Evolutionary conservation across 2,888 invertebrate species (phyloP), one percentile per base, ranked within the genome.

Genomic region (Reticulitermes lucifugus): DNA sequence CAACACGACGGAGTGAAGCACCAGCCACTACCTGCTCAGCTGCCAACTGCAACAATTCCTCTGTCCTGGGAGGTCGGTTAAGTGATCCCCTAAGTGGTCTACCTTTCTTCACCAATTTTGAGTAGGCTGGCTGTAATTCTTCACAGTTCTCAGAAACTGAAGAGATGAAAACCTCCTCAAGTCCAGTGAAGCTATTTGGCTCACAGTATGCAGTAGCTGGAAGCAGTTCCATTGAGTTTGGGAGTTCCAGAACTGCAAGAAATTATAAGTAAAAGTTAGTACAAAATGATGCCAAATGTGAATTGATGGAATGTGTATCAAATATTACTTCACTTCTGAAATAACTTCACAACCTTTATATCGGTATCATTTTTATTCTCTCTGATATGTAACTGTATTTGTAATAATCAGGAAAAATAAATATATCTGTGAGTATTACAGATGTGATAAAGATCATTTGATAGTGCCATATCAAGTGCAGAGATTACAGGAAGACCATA

Each of bases 1-100:
- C 84, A 51, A 84, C 86, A 55, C 41, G 71, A n/a, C 86, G 81
- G 70, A 84, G 51, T 43, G 86, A 86, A 25, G 35, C 55, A 65
- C 86, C 86, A 59, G 46, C 59, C 81, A 86, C 18, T 21, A 83
- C 83, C 51, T 22, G 83, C 46, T 73, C 83, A 25, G 71, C 71
- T 46, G 83, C 83, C 7, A 41, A 73, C 41, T 73, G 73, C 35
- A 73, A 41, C 21, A 41, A 41, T 73, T 73, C 73, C 35, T 73
- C 73, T 73, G 73, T 73, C 35, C 73, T 73, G 10, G 10, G 35
- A 29, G 21, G 41, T 73, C 73, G 9, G 41, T 29, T 73, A 7
- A 10, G 35, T 73, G 35, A 35, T 29, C 73, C 73, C 21, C 41
- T 7, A 35, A 41, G 41, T 18, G 14, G 29, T 41, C 41, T 73